phyloP scores from a whole-genome alignment of 2,113 vertebrate genomes.

The Phrynocephalus versicolor region DNA sequence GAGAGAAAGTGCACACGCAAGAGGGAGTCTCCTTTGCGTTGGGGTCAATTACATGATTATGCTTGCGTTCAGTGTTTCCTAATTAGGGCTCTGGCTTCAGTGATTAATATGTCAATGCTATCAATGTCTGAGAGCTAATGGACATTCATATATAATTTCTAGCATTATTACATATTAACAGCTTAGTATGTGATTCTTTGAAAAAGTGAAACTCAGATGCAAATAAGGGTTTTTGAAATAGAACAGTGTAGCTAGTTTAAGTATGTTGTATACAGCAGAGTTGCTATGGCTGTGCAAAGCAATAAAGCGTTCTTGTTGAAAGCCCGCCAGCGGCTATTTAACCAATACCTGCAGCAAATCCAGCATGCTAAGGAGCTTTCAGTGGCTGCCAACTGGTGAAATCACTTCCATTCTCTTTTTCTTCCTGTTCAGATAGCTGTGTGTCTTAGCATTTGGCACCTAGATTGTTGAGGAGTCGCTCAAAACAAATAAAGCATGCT shows the following conservation, averaged over 20 bases:
- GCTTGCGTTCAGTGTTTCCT: no score
- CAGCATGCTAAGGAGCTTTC: slow-evolving; percentile 51
- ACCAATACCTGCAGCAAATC: slow-evolving; percentile 68
- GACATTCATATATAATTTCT: no score
- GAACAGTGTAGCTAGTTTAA: background rate
- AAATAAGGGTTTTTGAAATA: background rate
- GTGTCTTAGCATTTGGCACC: slow-evolving; percentile 49
- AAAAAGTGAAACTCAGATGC: background rate
- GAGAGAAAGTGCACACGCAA: no score
- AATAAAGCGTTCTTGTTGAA: slow-evolving; percentile 53
- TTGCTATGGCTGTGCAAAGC: slow-evolving; percentile 47
- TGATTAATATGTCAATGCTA: no score
- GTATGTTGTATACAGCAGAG: slow-evolving; percentile 28
- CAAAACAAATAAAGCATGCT: slow-evolving; percentile 50
- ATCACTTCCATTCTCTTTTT: slow-evolving; percentile 52
- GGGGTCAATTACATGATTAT: no score
- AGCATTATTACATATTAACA: background rate
- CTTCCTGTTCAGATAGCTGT: slow-evolving; percentile 25
- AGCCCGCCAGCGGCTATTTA: slow-evolving; percentile 55
- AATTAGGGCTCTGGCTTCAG: no score
- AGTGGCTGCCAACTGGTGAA: slow-evolving; percentile 62
- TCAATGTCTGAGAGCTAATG: no score
- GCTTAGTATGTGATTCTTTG: background rate
- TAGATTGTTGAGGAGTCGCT: slow-evolving; percentile 41
- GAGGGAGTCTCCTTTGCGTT: no score